Evolutionary conservation across 2,113 vertebrate species (phyloP).

Genomic region (Heterotilapia buettikoferi): DNA sequence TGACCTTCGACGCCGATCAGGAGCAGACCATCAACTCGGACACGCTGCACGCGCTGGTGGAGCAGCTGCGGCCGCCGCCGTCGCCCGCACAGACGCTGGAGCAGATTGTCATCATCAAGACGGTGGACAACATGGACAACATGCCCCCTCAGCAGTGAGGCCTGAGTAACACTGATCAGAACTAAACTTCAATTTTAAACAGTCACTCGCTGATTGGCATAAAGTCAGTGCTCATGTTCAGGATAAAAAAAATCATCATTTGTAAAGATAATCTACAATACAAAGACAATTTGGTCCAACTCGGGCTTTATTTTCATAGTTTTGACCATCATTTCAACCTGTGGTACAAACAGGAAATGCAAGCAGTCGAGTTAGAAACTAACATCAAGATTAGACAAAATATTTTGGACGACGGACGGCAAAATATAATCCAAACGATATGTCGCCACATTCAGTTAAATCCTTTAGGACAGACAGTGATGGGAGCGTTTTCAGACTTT

Average conservation of each 20-base stretch:
- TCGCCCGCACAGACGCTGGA: slow-evolving; percentile 47
- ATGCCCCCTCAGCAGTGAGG: slow-evolving; percentile 35
- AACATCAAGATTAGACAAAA: background rate
- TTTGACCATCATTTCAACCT: background rate
- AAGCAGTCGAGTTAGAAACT: accelerated
- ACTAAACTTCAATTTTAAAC: background rate
- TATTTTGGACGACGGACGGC: accelerated
- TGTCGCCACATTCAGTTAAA: background rate
- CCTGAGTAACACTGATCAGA: background rate
- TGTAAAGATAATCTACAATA: background rate
- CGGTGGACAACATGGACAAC: slow-evolving; percentile 52
- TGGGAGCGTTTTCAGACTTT: background rate
- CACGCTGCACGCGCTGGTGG: slow-evolving; percentile 66
- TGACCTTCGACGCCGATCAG: slow-evolving; percentile 41
- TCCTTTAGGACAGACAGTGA: accelerated
- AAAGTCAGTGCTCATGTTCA: background rate
- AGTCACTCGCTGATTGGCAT: background rate
- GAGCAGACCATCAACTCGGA: slow-evolving; percentile 66
- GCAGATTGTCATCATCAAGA: slow-evolving; percentile 71
- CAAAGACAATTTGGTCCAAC: background rate
- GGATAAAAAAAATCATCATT: background rate
- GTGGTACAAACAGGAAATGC: background rate
- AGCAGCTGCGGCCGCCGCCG: slow-evolving; percentile 58
- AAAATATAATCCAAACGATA: background rate
- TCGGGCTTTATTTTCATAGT: background rate